Evolutionary conservation across 1,140 invertebrate species (phyloP), one percentile per base, ranked within the genome.

Genomic region (Philaenus spumarius): DNA sequence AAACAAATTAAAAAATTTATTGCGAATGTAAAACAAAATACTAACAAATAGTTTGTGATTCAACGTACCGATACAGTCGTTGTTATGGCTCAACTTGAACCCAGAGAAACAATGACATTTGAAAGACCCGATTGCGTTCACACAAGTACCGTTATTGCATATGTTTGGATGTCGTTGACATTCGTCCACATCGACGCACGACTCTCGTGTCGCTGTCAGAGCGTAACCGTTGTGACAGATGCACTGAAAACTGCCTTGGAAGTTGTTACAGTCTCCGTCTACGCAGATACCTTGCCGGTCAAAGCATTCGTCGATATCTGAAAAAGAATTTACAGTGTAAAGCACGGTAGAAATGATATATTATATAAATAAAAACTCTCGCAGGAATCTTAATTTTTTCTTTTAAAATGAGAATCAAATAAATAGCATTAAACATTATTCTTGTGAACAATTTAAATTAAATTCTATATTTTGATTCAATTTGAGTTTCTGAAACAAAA

Each of bases 71-170:
- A 85, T 79, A 64, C 91, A 94, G 68, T 93, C 89, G 60, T 90
- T 89, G 66, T 88, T 89, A n/a, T 85, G 80, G 61, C 88, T 89
- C 0, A 90, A 76, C 69, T 87, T 86, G 72, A 89, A 93, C 2
- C 90, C 90, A 6, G 78, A 76, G 64, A 87, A 82, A 70, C 90
- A 94, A 62, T 85, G 80, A 67, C 90, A 94, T 55, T 82, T 80
- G 73, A 88, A 93, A 12, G 81, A 82, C 2, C 89, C 88, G 42
- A 83, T 74, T 4, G 80, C 80, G 68, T 91, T 91, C 20, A 90
- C 75, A 69, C 91, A 94, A 0, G 85, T 88, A n/a, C 89, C 89
- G 70, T 90, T 89, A 64, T 86, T 85, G 66, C 87, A 90, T 45
- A 89, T 81, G 62, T 80, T 83, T 0, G 81, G 81, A 71, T 83